Conservation (phyloP, 1,140 invertebrate species). For the Zaprionus ghesquierei region DNA sequence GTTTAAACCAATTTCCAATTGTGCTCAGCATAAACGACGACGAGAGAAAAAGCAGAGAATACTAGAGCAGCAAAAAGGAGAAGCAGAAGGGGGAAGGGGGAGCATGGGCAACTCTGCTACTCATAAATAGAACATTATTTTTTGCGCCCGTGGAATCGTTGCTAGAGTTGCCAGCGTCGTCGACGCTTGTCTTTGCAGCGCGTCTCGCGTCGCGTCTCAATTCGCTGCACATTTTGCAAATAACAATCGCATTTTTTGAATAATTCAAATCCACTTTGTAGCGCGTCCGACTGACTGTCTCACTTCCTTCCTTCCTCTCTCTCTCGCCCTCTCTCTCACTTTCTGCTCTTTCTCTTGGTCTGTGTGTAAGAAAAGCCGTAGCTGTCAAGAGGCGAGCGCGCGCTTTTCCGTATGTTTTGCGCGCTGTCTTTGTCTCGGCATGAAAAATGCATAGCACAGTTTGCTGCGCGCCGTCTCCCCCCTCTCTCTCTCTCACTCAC, state of each 20-base stretch:
- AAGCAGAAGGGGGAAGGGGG: neutral
- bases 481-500: neutral
- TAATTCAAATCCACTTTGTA: conserved; percentile 80
- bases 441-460: conserved; percentile 77
- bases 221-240: conserved; percentile 80
- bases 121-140: conserved; percentile 80
- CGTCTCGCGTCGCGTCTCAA: conserved; percentile 71
- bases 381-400: conserved; percentile 50
- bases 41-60: neutral
- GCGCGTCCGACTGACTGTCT: conserved; percentile 24
- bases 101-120: conserved; percentile 60
- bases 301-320: neutral
- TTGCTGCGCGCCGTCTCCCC: conserved; percentile 46
- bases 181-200: conserved; percentile 45
- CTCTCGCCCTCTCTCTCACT: conserved; percentile 12
- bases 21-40: neutral
- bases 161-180: conserved; percentile 42
- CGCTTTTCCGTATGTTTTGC: conserved; percentile 52
- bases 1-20: neutral
- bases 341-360: conserved; percentile 42
- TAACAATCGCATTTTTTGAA: conserved; percentile 81
- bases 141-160: conserved; percentile 71
- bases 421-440: conserved; percentile 37
- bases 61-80: neutral
- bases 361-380: conserved; percentile 62